phyloP scores from a whole-genome alignment of 2,113 vertebrate species.

The Lota lota region DNA sequence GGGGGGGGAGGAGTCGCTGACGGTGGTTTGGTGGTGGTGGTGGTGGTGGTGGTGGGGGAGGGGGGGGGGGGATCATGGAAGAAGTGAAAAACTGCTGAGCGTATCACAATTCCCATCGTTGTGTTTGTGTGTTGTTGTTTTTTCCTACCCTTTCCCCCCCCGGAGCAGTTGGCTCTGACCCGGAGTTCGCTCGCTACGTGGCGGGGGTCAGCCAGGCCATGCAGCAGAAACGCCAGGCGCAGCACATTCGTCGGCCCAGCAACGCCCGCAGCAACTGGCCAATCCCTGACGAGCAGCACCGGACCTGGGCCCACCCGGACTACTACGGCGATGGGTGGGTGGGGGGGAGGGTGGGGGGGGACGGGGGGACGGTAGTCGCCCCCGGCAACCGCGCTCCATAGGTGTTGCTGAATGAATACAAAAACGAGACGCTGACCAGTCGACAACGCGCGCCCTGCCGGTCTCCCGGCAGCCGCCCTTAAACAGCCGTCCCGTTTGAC shows the following conservation, averaged over 20 bases:
- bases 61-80: not conserved
- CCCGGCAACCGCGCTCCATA: too few species aligned
- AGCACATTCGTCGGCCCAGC: slow-evolving; percentile 88
- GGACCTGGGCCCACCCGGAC: slow-evolving; percentile 93
- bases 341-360: too few species aligned
- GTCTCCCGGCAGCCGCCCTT: too few species aligned
- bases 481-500: too few species aligned
- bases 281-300: slow-evolving; percentile 88
- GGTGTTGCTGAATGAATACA: not conserved
- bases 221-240: slow-evolving; percentile 95
- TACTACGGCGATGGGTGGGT: slow-evolving; percentile 94
- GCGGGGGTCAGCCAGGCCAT: slow-evolving; percentile 97
- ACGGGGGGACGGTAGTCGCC: too few species aligned
- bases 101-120: slow-evolving; percentile 56
- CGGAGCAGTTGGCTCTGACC: slow-evolving; percentile 91
- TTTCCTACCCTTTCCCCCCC: slow-evolving; percentile 39
- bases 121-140: slow-evolving; percentile 21
- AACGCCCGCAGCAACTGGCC: slow-evolving; percentile 89
- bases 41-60: not conserved
- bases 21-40: too few species aligned
- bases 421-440: not conserved
- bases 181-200: slow-evolving; percentile 96
- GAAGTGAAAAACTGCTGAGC: slow-evolving; percentile 47
- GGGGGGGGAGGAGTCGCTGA: not conserved
- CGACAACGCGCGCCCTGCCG: too few species aligned